Evolutionary conservation across 1,140 invertebrate species (phyloP), one percentile per base, ranked within the genome.

Genomic region (Rhagoletis zephyria): DNA sequence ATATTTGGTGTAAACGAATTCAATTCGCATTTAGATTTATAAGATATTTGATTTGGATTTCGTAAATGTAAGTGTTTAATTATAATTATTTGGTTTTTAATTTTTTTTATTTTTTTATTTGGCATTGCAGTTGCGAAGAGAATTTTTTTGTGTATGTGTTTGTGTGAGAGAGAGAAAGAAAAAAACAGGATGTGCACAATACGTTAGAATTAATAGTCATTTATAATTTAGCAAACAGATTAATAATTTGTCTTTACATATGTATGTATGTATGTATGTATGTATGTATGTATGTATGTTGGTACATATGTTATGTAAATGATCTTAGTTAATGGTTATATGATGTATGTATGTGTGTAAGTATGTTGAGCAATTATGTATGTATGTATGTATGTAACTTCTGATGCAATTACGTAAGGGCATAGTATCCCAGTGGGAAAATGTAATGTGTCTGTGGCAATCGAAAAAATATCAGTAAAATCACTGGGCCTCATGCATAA

Each of bases 171-270:
- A 92, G 90, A 92, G 89, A 92, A 90, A 30, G 30, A 30, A 92
- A 91, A 89, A 92, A 92, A 92, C 90, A 92, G 90, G 90, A 92
- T 92, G 91, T 92, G 91, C 91, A 92, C 91, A 92, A 92, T 92
- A 92, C 90, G 91, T 92, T 92, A 92, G 91, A 92, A 92, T 92
- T 92, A 81, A 81, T 81, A 56, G 48, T 81, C 74, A 81, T 81
- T 30, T 81, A 81, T 48, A 81, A 81, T 81, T 81, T 81, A n/a
- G 74, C 74, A 81, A 81, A 81, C 74, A 81, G n/a, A 56, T 81
- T 81, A 81, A 81, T 81, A 81, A 30, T 81, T 77, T 19, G 30
- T 81, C 5, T 81, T 51, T 61, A n/a, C 30, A 56, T 86, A 67
- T 67, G 64, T 64, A 86, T 63, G 10, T 61, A 56, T 51, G 16